A percentile compares a stretch with the other conserved stretches of the same genome.
Conservation (phyloP, 2,888 invertebrate genomes). For the Phyllotreta cruciferae region DNA sequence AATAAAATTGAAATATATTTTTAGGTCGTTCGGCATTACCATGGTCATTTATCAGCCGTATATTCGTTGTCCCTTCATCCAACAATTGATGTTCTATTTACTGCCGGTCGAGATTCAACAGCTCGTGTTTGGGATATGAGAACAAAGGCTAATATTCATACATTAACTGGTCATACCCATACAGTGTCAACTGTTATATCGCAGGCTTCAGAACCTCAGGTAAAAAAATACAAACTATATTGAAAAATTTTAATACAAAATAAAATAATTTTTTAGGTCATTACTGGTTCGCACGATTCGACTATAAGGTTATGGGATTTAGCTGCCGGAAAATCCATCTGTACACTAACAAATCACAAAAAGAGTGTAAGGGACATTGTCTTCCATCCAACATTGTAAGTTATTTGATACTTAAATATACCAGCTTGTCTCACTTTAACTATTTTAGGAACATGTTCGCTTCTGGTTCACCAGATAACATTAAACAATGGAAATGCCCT, state of each 20-base stretch:
- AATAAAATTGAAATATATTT: constrained; percentile 37
- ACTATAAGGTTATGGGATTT: constrained; percentile 98
- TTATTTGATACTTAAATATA: constrained; percentile 34
- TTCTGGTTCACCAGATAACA: constrained; percentile 97
- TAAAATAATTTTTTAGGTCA: constrained; percentile 60
- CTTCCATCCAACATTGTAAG: constrained; percentile 75
- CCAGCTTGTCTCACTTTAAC: constrained; percentile 2
- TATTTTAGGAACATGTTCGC: constrained; percentile 85
- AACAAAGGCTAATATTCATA: constrained; percentile 98
- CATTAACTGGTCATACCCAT: constrained; percentile 94
- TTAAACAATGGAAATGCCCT: constrained; percentile 99
- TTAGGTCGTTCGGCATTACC: constrained; percentile 95
- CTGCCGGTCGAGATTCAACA: constrained; percentile 94
- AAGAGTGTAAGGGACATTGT: constrained; percentile 87
- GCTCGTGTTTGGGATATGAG: constrained; percentile 99
- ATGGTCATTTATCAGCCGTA: constrained; percentile 97
- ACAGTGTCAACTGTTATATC: constrained; percentile 95
- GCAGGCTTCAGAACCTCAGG: constrained; percentile 89
- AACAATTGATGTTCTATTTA: constrained; percentile 90
- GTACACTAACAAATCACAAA: constrained; percentile 98
- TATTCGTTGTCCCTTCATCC: constrained; percentile 95
- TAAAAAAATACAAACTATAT: constrained; percentile 7
- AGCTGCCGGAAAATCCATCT: constrained; percentile 92
- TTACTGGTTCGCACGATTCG: constrained; percentile 94
- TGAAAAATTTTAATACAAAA: neutral